Conservation (phyloP, 2,888 invertebrate species). For the Xestia xanthographa region DNA sequence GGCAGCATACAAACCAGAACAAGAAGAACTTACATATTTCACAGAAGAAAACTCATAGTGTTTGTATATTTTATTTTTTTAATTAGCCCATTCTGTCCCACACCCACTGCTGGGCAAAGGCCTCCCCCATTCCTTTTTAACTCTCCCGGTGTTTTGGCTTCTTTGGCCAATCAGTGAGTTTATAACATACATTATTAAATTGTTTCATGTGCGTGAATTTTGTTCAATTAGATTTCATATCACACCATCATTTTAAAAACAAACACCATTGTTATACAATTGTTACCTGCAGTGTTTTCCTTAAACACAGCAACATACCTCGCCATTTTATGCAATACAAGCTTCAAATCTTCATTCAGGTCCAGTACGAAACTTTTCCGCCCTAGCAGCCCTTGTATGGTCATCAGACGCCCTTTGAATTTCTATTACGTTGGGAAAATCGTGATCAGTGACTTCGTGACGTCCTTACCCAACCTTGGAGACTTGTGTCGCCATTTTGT, state of each 20-base stretch:
- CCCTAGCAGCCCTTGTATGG: constrained; percentile 57
- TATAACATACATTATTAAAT: background rate
- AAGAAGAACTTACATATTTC: background rate
- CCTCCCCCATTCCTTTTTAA: too few species aligned
- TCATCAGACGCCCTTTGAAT: constrained; percentile 59
- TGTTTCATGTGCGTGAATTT: too few species aligned
- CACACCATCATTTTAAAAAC: constrained; percentile 19
- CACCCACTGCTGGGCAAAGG: too few species aligned
- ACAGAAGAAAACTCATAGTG: background rate
- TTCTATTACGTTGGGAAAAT: constrained; percentile 68
- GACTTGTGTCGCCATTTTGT: constrained; percentile 63
- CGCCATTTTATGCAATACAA: constrained; percentile 23
- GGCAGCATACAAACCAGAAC: background rate
- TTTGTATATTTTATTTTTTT: background rate
- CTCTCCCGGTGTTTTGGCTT: too few species aligned
- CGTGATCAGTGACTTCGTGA: constrained; percentile 74
- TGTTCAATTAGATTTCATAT: background rate
- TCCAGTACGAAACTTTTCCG: constrained; percentile 54
- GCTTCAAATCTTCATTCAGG: constrained; percentile 66
- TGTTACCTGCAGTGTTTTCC: constrained; percentile 17
- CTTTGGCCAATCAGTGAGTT: too few species aligned
- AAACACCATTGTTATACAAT: constrained; percentile 47
- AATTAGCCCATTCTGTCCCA: too few species aligned
- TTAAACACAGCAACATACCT: background rate
- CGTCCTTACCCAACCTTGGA: constrained; percentile 81